Conservation (phyloP, 2,888 invertebrate genomes). For the Acronicta leporina region DNA sequence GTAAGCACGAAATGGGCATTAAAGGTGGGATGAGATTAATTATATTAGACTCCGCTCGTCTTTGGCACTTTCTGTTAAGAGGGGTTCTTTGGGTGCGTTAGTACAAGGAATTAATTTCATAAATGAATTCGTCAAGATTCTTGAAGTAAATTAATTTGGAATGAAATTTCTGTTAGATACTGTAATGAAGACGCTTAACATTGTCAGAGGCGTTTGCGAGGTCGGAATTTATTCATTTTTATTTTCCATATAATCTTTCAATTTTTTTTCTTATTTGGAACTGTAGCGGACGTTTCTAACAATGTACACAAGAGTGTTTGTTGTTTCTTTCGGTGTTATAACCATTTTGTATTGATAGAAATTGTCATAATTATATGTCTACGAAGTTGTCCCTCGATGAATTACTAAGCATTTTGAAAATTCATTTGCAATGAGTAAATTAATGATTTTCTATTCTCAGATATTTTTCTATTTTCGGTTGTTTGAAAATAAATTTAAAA, state of each 20-base stretch:
- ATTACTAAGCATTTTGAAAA: no score
- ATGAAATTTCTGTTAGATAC: slow-evolving; percentile 61
- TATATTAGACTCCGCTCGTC: slow-evolving; percentile 69
- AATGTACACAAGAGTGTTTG: background rate
- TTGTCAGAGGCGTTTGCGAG: slow-evolving; percentile 43
- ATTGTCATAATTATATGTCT: no score
- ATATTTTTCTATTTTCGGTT: no score
- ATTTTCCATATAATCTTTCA: slow-evolving; percentile 39
- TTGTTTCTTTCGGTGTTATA: no score
- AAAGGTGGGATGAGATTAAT: slow-evolving; percentile 74
- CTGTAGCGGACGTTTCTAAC: slow-evolving; percentile 1
- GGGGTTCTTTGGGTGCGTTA: slow-evolving; percentile 62
- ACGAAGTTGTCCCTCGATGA: no score
- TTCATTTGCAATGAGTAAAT: no score
- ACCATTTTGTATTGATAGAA: no score
- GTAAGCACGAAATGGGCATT: slow-evolving; percentile 65
- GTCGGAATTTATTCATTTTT: slow-evolving; percentile 47
- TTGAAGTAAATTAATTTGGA: slow-evolving; percentile 67
- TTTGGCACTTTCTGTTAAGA: slow-evolving; percentile 64
- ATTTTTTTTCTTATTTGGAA: slow-evolving; percentile 39
- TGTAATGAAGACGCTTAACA: slow-evolving; percentile 58
- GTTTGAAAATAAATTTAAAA: no score
- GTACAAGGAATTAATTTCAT: slow-evolving; percentile 72
- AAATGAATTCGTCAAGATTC: slow-evolving; percentile 73
- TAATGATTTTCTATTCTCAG: no score